These are phyloP conservation scores for Rutilus rutilus DNA, from an alignment of 2,113 vertebrate species.

Conservation along the genomic window DNA sequence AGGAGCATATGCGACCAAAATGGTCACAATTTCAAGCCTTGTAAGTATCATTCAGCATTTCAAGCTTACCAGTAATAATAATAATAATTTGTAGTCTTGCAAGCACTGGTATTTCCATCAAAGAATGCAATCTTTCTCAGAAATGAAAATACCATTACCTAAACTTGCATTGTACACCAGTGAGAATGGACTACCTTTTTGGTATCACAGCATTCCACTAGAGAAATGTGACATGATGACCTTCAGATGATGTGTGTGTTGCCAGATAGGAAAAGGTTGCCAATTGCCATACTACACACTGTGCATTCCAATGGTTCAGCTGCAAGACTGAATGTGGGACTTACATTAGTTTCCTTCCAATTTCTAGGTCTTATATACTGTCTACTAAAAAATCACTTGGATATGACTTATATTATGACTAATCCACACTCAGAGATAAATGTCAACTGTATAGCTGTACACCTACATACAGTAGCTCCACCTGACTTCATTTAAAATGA, in stretches of 20 bases:
- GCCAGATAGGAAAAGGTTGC: background rate
- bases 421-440: constrained; percentile 2
- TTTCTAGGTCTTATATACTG: background rate
- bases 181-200: background rate
- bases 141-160: background rate
- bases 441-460: background rate
- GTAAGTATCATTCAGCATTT: background rate
- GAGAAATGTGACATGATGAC: constrained; percentile 30
- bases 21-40: too few relatives aligned
- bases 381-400: background rate
- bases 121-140: background rate
- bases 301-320: background rate
- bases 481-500: too few relatives aligned
- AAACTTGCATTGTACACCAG: background rate
- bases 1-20: too few relatives aligned
- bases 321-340: background rate
- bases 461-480: too few relatives aligned
- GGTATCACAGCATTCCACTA: constrained; percentile 1
- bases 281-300: constrained; percentile 3
- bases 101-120: background rate
- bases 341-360: background rate
- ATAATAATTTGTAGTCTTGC: background rate
- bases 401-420: background rate
- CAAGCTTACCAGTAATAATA: background rate
- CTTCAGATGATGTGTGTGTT: constrained; percentile 16